phyloP scores from a whole-genome alignment of 2,888 invertebrate species.

The Palloptera scutellata region DNA sequence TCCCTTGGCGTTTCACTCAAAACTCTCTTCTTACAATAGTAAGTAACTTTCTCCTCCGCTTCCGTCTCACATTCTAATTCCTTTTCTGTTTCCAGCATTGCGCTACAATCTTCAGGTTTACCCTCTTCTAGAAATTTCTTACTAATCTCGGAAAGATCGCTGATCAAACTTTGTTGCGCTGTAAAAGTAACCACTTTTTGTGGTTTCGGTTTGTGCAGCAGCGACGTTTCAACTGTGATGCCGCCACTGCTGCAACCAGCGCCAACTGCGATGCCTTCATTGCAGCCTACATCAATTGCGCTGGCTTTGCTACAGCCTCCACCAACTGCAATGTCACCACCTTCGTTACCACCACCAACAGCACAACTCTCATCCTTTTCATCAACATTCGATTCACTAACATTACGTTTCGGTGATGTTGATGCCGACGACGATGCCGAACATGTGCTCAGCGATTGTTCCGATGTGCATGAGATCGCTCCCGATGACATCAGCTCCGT shows the following conservation, averaged over 20 bases:
- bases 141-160: no score
- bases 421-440: constrained; percentile 42
- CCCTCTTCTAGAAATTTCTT: no score
- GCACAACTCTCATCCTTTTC: neutral
- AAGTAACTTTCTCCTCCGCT: neutral
- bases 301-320: neutral
- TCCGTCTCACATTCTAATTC: neutral
- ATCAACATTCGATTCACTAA: neutral
- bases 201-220: no score
- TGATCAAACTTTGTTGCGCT: no score
- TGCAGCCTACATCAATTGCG: neutral
- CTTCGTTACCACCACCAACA: neutral
- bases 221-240: neutral
- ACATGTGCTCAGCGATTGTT: constrained; percentile 27
- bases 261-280: neutral
- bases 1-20: neutral
- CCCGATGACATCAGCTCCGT: constrained; percentile 31
- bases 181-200: no score
- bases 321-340: neutral
- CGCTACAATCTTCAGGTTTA: no score
- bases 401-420: constrained; percentile 37
- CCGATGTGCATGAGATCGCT: constrained; percentile 23
- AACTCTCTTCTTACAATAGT: neutral
- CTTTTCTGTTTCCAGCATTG: no score
- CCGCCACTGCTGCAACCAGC: neutral